Evolutionary conservation across 1,140 invertebrate genomes (phyloP), one percentile per base, ranked within the genome.

Genomic region (Bombus confusus): DNA sequence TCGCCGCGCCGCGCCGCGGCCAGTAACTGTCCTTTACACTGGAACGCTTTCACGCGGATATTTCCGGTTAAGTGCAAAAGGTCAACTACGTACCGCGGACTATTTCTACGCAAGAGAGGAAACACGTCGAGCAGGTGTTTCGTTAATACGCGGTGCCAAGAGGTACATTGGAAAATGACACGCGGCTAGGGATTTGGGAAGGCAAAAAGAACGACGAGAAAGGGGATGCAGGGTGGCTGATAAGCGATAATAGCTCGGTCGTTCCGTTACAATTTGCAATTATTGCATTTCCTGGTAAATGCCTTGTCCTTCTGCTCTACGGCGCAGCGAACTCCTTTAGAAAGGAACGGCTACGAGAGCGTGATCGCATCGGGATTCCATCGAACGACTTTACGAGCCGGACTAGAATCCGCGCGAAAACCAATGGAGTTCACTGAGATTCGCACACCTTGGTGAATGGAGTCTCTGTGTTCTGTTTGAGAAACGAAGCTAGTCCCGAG

Each of bases 221-320:
- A 34, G 8, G 83, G 83, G 66, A 75, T 80, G 59, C 78, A 43
- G 47, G 78, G 39, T 77, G 62, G 86, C 88, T 89, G 91, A 93
- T 90, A 91, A 90, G 87, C 90, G 91, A 91, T 94, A 94, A 94
- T 94, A 92, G 92, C 90, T 85, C 88, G 89, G 85, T 90, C 82
- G 87, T 87, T 86, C 94, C 91, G 93, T 94, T 94, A 94, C 94
- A 91, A 94, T 94, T 94, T 92, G 92, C 93, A 94, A 94, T 95
- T 94, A 95, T 92, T 93, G 93, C 93, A 92, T 94, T 94, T 93
- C 91, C 90, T 85, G 89, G 88, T 91, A 94, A 95, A 94, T 94
- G 91, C 91, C 93, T 93, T 91, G 94, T 80, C 80, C 91, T n/a
- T 90, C 68, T 75, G 37, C 52, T 64, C 64, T 8, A 6, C 18